These are phyloP conservation scores for Actinemys pallida DNA, from an alignment of 2,113 vertebrate species.

Conservation along the genomic window DNA sequence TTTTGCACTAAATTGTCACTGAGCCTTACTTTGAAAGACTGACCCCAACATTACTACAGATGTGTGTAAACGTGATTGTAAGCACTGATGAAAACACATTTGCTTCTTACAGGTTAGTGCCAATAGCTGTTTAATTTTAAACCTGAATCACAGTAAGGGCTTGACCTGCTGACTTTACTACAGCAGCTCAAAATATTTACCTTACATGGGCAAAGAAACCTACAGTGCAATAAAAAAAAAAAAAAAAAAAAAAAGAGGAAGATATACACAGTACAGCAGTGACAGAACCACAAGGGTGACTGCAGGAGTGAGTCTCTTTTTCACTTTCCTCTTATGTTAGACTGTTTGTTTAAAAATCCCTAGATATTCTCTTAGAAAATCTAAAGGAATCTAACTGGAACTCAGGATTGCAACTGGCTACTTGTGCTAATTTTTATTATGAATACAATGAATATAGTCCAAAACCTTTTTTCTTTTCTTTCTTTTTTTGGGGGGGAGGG, in stretches of 20 bases:
- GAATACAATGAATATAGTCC: neutral
- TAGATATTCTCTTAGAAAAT: neutral
- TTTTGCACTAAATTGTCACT: neutral
- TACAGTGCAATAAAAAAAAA: neutral
- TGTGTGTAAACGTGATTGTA: neutral
- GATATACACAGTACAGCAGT: conserved; percentile 13
- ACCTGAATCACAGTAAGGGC: conserved; percentile 32
- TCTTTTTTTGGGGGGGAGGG: neutral
- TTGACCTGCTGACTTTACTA: neutral
- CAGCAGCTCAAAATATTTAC: conserved; percentile 51
- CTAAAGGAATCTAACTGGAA: neutral
- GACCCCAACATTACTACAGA: neutral
- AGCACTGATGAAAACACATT: neutral
- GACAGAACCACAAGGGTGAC: conserved; percentile 53
- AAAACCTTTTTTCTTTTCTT: neutral
- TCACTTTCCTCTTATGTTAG: neutral
- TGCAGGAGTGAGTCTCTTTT: conserved; percentile 14
- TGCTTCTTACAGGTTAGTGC: neutral
- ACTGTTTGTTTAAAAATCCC: conserved; percentile 22
- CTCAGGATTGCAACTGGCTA: neutral
- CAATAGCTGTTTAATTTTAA: conserved; percentile 33
- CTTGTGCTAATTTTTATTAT: neutral
- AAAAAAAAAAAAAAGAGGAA: conserved; percentile 32
- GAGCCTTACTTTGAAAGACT: neutral
- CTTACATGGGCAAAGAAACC: conserved; percentile 74